Conservation (phyloP, 2,888 invertebrate species). For the Thysanoteuthis rhombus region DNA sequence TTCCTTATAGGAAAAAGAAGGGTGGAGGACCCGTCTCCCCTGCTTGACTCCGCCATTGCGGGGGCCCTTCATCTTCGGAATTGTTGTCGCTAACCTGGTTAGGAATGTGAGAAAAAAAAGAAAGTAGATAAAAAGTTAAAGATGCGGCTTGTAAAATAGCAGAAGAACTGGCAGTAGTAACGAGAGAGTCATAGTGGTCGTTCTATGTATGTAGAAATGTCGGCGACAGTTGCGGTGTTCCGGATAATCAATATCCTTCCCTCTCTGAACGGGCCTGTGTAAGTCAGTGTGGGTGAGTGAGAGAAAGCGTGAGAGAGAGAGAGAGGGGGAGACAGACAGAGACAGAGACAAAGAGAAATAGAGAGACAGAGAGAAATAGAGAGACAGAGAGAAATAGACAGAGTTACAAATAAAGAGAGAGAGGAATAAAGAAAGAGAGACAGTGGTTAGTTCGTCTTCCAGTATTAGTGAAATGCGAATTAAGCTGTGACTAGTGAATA, state of each 20-base stretch:
- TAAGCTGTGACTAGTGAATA: no score
- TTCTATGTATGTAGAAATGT: background rate
- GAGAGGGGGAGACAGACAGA: no score
- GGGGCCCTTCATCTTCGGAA: background rate
- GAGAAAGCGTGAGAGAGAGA: no score
- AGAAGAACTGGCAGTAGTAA: background rate
- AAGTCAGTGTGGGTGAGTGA: no score
- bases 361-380: no score
- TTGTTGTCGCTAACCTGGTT: background rate
- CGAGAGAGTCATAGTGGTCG: background rate
- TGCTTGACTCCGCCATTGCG: slow-evolving; percentile 23
- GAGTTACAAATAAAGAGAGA: no score
- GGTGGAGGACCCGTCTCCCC: background rate
- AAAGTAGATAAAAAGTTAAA: background rate
- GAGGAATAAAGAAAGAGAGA: no score
- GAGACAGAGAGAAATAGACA: no score
- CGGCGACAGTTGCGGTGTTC: background rate
- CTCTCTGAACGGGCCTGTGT: background rate
- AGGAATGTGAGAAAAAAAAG: slow-evolving; percentile 16
- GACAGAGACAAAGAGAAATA: no score
- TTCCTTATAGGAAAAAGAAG: slow-evolving; percentile 24
- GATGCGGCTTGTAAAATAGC: background rate
- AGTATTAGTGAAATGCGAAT: no score
- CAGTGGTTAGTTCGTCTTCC: no score
- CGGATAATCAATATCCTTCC: background rate